Evolutionary conservation across 2,888 invertebrate genomes (phyloP).

Genomic region (Chrysotoxum bicinctum): DNA sequence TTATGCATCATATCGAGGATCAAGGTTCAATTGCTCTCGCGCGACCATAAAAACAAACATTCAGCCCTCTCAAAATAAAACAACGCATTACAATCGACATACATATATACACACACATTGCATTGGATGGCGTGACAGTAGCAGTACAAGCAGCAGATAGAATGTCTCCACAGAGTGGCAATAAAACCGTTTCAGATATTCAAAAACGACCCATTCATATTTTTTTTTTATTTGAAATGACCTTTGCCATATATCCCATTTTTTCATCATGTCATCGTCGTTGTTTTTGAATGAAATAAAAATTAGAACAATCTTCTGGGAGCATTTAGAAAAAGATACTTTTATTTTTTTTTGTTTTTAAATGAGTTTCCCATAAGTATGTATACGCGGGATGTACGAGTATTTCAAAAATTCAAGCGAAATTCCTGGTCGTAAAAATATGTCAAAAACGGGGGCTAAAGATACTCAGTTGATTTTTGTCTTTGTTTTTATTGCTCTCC

Average conservation of each 20-base stretch:
- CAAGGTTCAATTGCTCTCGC: conserved; percentile 63
- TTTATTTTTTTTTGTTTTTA: background rate
- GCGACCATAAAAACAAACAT: conserved; percentile 64
- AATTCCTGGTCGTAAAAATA: conserved; percentile 65
- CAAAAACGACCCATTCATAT: conserved; percentile 24
- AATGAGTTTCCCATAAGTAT: conserved; percentile 39
- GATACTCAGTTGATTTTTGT: background rate
- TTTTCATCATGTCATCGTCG: conserved; percentile 8
- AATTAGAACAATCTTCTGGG: conserved; percentile 60
- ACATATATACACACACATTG: conserved; percentile 18
- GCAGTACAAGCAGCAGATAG: background rate
- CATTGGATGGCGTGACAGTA: conserved; percentile 19
- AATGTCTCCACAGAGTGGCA: conserved; percentile 17
- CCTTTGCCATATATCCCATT: conserved; percentile 35
- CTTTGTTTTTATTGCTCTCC: conserved; percentile 61
- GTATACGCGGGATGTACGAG: background rate
- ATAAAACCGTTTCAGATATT: conserved; percentile 51
- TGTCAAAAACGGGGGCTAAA: conserved; percentile 35
- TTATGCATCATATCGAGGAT: conserved; percentile 35
- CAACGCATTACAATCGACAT: background rate
- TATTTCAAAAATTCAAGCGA: conserved; percentile 54
- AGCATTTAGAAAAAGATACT: conserved; percentile 61
- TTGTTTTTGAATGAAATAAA: conserved; percentile 36
- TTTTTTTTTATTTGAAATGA: conserved; percentile 31
- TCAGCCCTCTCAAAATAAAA: conserved; percentile 16